Conservation (phyloP, 2,113 vertebrate species). For the Dolichallabes microphthalmus region DNA sequence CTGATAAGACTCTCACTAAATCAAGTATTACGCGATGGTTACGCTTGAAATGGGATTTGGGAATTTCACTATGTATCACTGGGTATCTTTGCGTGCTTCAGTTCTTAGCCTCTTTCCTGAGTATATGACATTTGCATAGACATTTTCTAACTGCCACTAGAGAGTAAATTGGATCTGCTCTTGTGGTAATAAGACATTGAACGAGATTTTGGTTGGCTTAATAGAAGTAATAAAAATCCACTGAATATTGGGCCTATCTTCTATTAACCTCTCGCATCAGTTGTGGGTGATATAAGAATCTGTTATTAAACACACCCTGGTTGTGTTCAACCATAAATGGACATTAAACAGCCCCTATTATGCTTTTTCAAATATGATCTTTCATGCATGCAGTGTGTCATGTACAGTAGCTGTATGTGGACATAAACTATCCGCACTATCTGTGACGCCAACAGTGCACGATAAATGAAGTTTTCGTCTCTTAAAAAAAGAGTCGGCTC, state of each 20-base stretch:
- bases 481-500: too few relatives aligned
- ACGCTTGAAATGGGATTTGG: background rate
- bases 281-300: background rate
- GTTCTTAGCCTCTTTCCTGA: background rate
- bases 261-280: background rate
- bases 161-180: background rate
- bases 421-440: too few relatives aligned
- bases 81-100: background rate
- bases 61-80: background rate
- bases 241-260: background rate
- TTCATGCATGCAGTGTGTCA: too few relatives aligned
- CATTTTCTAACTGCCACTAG: background rate
- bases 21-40: background rate
- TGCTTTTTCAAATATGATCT: too few relatives aligned
- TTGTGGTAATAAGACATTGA: background rate
- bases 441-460: too few relatives aligned
- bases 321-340: background rate
- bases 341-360: too few relatives aligned
- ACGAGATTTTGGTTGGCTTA: background rate
- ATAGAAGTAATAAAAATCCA: background rate
- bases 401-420: too few relatives aligned
- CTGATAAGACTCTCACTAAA: conserved; percentile 11
- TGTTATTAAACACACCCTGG: background rate
- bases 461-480: too few relatives aligned
- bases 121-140: background rate